Evolutionary conservation across 35 echinoderm and acorn worm genomes (phyloP).

Genomic region (Apostichopus parvimensis): DNA sequence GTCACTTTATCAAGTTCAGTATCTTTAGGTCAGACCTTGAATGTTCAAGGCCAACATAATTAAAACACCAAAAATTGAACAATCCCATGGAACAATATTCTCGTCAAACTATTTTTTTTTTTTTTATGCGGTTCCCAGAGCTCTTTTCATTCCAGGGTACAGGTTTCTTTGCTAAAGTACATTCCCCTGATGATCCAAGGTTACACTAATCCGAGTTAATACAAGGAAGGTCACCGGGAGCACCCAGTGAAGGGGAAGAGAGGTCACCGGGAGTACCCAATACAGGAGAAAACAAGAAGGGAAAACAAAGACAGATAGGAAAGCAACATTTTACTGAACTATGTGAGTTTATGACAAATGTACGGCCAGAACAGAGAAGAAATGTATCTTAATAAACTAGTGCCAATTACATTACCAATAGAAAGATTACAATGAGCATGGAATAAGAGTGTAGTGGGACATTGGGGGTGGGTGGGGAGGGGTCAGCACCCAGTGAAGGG

Average conservation of each 20-base stretch:
- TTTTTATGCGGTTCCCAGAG: not conserved
- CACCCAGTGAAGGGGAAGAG: no score
- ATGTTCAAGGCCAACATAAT: not conserved
- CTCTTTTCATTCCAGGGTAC: no score
- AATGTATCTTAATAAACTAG: no score
- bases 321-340: not conserved
- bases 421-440: no score
- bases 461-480: no score
- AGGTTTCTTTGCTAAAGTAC: not conserved
- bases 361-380: no score
- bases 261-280: not conserved
- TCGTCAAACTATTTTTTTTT: not conserved
- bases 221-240: not conserved
- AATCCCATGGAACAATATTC: no score
- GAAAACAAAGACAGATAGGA: not conserved
- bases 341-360: no score
- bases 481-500: not conserved
- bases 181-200: not conserved
- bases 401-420: no score
- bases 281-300: not conserved
- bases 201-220: not conserved
- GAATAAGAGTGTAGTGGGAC: no score
- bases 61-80: not conserved
- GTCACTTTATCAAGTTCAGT: not conserved
- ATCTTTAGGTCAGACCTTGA: not conserved